Evolutionary conservation across 64 coral and sea anemone genomes (phyloP), one percentile per base, ranked within the genome.

Genomic region (Pachyseris speciosa): DNA sequence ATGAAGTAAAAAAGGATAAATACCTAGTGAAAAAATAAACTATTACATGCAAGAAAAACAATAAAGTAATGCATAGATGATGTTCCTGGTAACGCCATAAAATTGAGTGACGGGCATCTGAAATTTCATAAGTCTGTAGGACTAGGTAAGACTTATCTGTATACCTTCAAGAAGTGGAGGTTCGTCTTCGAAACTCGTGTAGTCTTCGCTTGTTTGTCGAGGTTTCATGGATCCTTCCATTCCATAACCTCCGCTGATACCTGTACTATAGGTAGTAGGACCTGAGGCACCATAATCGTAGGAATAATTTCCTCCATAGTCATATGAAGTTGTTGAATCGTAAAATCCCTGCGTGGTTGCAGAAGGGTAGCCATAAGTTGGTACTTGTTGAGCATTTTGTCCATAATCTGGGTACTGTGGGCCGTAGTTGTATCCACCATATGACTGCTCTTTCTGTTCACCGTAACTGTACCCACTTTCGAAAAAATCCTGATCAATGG

Each of bases 161-260:
- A 9, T 76, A 96, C 94, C 94, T 98, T 98, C 96, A 0, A 98
- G 51, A 57, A 98, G 92, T 45, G 96, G 96, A n/a, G 96, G 96
- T 48, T 98, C 96, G 64, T 98, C 96, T 44, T 95, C 96, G 93
- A 98, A 98, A 51, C 90, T 96, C 31, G 94, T 96, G 57, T 96
- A 96, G 84, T 96, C 94, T 69, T 87, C 94, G 92, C 94, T 96
- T 19, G 90, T 96, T 83, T 96, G 94, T 19, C 86, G 92, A 3
- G 94, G 83, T 55, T 92, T 64, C 94, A 96, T 96, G 5, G 91
- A 96, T 26, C 94, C 94, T 43, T 77, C 64, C 55, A 96, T 89
- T 41, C 90, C 89, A 85, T 91, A 94, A 30, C 89, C 93, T 80
- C 90, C 69, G 26, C n/a, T 11, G 11, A 53, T 25, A 27, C 43